Conservation (phyloP, 1,140 invertebrate species). For the Papilio dardanus region DNA sequence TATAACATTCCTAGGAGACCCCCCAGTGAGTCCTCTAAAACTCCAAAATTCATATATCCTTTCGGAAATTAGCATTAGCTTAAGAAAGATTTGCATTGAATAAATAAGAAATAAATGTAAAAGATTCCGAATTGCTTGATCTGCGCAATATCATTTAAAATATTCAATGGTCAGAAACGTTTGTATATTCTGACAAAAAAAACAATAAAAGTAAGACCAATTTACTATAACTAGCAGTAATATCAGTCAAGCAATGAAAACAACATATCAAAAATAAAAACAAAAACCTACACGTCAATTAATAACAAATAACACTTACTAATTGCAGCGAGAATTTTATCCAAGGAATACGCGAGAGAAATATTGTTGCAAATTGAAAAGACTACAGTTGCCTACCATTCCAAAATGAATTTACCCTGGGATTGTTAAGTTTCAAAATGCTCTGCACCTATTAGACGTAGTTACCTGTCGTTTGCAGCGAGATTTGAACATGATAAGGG, state of each 20-base stretch:
- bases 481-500: constrained; percentile 42
- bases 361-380: constrained; percentile 29
- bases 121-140: too few relatives aligned
- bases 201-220: neutral
- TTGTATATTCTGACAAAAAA: neutral
- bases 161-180: neutral
- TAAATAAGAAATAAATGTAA: neutral
- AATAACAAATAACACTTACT: constrained; percentile 7
- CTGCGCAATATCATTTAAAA: neutral
- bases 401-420: neutral
- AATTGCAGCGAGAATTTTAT: constrained; percentile 22
- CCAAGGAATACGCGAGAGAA: neutral
- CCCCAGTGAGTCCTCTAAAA: neutral
- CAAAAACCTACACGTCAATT: neutral
- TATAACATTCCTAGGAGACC: neutral
- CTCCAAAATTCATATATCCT: neutral
- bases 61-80: neutral
- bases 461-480: constrained; percentile 28
- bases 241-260: neutral
- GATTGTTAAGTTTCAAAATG: neutral
- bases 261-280: neutral
- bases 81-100: neutral
- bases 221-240: neutral
- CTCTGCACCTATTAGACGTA: neutral
- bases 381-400: neutral